These are phyloP conservation scores for Odontomyia ornata DNA, from an alignment of 2,888 invertebrate species.

Conservation along the genomic window DNA sequence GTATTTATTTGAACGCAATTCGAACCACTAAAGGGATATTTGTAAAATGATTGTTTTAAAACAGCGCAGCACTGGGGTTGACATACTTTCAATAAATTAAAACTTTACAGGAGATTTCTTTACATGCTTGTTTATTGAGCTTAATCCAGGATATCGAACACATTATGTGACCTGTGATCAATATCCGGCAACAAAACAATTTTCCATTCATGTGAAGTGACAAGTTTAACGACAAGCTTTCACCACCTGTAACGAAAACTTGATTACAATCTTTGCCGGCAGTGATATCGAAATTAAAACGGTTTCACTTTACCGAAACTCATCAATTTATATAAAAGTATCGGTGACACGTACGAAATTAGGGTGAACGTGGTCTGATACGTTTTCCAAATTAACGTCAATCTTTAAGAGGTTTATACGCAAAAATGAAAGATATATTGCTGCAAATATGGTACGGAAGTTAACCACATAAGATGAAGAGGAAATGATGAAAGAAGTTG, in stretches of 20 bases:
- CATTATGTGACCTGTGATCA: not conserved
- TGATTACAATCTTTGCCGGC: constrained; percentile 26
- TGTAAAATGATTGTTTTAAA: too few species aligned
- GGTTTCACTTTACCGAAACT: constrained; percentile 36
- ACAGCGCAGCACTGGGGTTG: too few species aligned
- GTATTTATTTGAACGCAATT: too few species aligned
- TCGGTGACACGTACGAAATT: constrained; percentile 40
- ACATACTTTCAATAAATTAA: too few species aligned
- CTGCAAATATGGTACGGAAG: not conserved
- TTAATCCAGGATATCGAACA: not conserved
- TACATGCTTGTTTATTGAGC: not conserved
- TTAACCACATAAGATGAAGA: not conserved
- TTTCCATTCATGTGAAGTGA: not conserved
- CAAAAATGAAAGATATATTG: constrained; percentile 19
- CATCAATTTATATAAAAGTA: constrained; percentile 31
- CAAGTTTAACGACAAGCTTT: constrained; percentile 12
- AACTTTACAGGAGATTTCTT: too few species aligned
- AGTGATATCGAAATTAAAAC: constrained; percentile 36
- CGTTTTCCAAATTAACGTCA: constrained; percentile 31
- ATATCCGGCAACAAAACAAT: not conserved
- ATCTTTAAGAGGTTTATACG: constrained; percentile 5
- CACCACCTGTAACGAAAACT: not conserved
- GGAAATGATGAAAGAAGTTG: not conserved
- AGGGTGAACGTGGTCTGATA: constrained; percentile 29
- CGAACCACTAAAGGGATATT: too few species aligned